Evolutionary conservation across 2,888 invertebrate genomes (phyloP).

Genomic region (Caenorhabditis japonica): DNA sequence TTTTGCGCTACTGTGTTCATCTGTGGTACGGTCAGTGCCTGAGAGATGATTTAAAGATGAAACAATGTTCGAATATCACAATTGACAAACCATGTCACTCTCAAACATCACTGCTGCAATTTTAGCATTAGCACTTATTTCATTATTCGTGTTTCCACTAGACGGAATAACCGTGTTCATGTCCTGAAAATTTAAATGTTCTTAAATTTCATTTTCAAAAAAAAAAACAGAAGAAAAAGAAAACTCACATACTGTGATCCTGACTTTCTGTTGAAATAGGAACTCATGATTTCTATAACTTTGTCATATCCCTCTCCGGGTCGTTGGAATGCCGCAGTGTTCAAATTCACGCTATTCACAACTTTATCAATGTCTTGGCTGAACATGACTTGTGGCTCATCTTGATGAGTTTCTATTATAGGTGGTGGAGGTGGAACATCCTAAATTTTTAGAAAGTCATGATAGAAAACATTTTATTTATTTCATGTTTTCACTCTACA

Average conservation of each 20-base stretch:
- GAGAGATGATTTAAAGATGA: neutral
- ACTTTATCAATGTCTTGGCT: slow-evolving; percentile 45
- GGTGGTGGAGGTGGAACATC: slow-evolving; percentile 38
- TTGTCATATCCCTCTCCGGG: slow-evolving; percentile 62
- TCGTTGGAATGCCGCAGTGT: slow-evolving; percentile 52
- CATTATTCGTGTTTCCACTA: slow-evolving; percentile 40
- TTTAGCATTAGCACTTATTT: slow-evolving; percentile 48
- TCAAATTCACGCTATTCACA: slow-evolving; percentile 53
- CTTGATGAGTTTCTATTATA: slow-evolving; percentile 20
- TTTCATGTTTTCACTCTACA: no score
- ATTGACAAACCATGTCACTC: slow-evolving; percentile 42
- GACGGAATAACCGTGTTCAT: slow-evolving; percentile 38
- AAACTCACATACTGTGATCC: slow-evolving; percentile 51
- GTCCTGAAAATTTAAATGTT: slow-evolving; percentile 12
- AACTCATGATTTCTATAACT: slow-evolving; percentile 55
- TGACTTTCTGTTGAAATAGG: slow-evolving; percentile 52
- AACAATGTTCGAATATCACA: neutral
- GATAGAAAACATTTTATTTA: no score
- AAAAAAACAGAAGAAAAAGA: neutral
- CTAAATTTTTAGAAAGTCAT: neutral
- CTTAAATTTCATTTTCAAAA: no score
- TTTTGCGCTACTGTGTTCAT: slow-evolving; percentile 46
- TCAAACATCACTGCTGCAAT: slow-evolving; percentile 58
- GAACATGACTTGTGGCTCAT: slow-evolving; percentile 38
- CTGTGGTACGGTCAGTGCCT: slow-evolving; percentile 52